phyloP scores from a whole-genome alignment of 2,113 vertebrate species.

The Leucosticte australis region DNA sequence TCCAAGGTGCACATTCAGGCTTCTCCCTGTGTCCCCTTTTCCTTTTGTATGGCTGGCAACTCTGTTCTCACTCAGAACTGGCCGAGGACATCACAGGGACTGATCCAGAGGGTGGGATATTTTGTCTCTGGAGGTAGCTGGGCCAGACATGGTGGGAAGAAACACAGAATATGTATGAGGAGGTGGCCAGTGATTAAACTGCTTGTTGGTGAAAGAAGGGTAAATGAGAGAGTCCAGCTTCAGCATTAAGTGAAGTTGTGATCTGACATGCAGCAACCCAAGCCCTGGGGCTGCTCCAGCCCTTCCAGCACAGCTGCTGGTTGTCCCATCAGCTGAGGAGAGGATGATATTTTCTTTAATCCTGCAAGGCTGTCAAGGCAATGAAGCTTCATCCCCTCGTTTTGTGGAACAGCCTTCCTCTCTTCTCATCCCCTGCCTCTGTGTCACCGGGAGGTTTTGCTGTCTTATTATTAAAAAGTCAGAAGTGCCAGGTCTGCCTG shows the following conservation, averaged over 20 bases:
- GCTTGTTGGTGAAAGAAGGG: neutral
- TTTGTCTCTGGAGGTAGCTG: neutral
- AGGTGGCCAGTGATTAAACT: neutral
- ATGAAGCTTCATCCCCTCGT: neutral
- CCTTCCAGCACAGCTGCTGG: neutral
- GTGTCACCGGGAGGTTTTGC: neutral
- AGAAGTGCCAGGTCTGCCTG: neutral
- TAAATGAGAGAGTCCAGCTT: neutral
- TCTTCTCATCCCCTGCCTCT: neutral
- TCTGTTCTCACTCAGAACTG: accelerated
- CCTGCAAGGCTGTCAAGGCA: neutral
- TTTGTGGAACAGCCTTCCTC: neutral
- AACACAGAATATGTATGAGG: neutral
- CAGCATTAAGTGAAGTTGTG: neutral
- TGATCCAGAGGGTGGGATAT: accelerated
- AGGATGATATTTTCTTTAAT: neutral
- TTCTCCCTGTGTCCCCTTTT: neutral
- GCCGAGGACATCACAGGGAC: neutral
- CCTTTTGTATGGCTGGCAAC: neutral
- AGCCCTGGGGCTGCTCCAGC: neutral
- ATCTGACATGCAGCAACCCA: neutral
- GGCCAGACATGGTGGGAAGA: neutral
- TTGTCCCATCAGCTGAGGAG: neutral
- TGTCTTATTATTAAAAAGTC: neutral
- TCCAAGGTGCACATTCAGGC: neutral